A percentile compares a stretch with the other conserved stretches of the same genome.
Conservation (phyloP, 2,888 invertebrate species). For the Philhelius pedissequus region DNA sequence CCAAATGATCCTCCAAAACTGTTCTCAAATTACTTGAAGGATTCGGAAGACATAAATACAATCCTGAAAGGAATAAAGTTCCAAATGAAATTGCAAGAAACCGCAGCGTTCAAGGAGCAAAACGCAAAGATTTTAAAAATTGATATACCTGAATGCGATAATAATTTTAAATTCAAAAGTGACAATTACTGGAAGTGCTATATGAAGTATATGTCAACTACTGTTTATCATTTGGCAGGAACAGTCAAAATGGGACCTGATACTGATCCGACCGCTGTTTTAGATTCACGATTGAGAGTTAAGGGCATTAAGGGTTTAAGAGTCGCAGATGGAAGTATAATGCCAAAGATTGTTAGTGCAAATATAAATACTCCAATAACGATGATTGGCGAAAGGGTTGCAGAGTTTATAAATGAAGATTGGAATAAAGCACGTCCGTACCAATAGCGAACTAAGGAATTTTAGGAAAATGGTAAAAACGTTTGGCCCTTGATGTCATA, state of each 20-base stretch:
- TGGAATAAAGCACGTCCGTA: too few relatives aligned
- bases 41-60: slow-evolving; percentile 78
- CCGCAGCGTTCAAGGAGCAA: slow-evolving; percentile 77
- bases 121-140: slow-evolving; percentile 73
- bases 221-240: slow-evolving; percentile 85
- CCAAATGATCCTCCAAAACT: slow-evolving; percentile 81
- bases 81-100: slow-evolving; percentile 76
- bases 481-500: too few relatives aligned
- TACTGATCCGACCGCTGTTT: slow-evolving; percentile 83
- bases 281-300: slow-evolving; percentile 83
- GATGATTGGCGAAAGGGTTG: slow-evolving; percentile 91
- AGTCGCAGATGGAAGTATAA: slow-evolving; percentile 88
- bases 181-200: slow-evolving; percentile 83
- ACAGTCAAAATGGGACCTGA: slow-evolving; percentile 87
- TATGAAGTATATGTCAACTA: slow-evolving; percentile 82
- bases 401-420: slow-evolving; percentile 80
- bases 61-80: slow-evolving; percentile 76
- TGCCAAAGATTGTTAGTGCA: slow-evolving; percentile 87
- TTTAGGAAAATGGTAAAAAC: too few relatives aligned
- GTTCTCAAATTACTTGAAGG: slow-evolving; percentile 80
- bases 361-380: slow-evolving; percentile 92
- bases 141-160: slow-evolving; percentile 72
- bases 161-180: slow-evolving; percentile 70
- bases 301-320: slow-evolving; percentile 83
- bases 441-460: too few relatives aligned